These are phyloP conservation scores for Chlorodrepanis virens DNA, from an alignment of 2,113 vertebrate species.

Conservation along the genomic window DNA sequence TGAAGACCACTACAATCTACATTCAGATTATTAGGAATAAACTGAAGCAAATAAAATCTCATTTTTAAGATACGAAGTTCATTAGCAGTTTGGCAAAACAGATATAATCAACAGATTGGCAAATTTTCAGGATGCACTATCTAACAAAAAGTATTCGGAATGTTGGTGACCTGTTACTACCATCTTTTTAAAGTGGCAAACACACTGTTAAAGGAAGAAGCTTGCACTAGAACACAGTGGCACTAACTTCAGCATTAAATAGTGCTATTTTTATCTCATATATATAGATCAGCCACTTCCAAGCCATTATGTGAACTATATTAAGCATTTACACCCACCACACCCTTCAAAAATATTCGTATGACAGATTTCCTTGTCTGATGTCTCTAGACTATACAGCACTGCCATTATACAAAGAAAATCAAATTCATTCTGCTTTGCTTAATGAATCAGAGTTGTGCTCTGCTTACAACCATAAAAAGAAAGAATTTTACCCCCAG, in stretches of 20 bases:
- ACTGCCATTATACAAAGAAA: background rate
- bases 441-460: conserved; percentile 29
- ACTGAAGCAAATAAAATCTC: background rate
- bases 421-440: conserved; percentile 28
- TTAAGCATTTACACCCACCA: background rate
- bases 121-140: background rate
- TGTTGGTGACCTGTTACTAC: background rate
- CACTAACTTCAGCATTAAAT: background rate
- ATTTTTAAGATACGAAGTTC: background rate
- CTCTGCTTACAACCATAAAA: conserved; percentile 5
- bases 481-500: conserved; percentile 50
- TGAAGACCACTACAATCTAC: background rate
- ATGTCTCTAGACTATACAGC: background rate
- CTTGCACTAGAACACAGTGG: background rate
- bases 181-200: background rate
- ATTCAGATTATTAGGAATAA: background rate
- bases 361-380: conserved; percentile 20
- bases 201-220: background rate
- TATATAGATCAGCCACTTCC: background rate
- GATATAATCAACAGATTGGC: background rate
- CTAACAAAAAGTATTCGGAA: background rate
- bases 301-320: background rate
- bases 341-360: background rate
- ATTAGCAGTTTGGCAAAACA: background rate
- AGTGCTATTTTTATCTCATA: background rate